Base-by-base conservation (phyloP, 2,797 vertebrate genomes). In the Choloepus didactylus region DNA sequence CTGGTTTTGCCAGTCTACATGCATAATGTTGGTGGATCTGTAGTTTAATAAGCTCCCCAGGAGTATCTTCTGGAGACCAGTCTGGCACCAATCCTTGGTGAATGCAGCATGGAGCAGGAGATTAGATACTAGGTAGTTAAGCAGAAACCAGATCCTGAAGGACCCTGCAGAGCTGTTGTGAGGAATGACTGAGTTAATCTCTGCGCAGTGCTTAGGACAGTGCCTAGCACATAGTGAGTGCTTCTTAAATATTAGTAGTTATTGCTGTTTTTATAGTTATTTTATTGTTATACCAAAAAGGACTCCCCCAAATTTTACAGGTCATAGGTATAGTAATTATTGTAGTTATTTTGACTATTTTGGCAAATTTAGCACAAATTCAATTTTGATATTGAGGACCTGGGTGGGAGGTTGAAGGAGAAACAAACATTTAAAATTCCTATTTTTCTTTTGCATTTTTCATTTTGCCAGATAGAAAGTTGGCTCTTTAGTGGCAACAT, bases 341-440 rank as follows among this genome's bases (percentile, higher is more conserved):
- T 97, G 93, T 64, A 59, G 59, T 93, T 89, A 82, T 93, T 95
- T 93, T 96, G 79, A 80, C 46, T 60, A 12, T 93, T 96, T 95
- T 44, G 77, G 66, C 86, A 93, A 87, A 66, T 94, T 91, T 90
- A 83, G 46, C 67, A 66, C 41, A 94, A 93, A 93, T 93, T 89
- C 77, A 69, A 2, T 91, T 88, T 94, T 95, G 66, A 51, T 75
- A 38, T 75, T 85, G 73, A 92, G 46, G 56, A 35, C 21, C 56
- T 79, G 49, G 31, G n/a, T 51, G 27, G 86, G 89, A 23, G 19
- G 64, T 66, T 64, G 49, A 94, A 86, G n/a, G 62, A 92, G 87
- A 96, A 94, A 29, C 87, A 96, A 94, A 29, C 87, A 94, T 51
- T 84, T 60, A 67, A 46, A 77, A 29, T n/a, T 93, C 59, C 41